phyloP scores from a whole-genome alignment of 2,888 invertebrate species.

The Hyppa rectilinea region DNA sequence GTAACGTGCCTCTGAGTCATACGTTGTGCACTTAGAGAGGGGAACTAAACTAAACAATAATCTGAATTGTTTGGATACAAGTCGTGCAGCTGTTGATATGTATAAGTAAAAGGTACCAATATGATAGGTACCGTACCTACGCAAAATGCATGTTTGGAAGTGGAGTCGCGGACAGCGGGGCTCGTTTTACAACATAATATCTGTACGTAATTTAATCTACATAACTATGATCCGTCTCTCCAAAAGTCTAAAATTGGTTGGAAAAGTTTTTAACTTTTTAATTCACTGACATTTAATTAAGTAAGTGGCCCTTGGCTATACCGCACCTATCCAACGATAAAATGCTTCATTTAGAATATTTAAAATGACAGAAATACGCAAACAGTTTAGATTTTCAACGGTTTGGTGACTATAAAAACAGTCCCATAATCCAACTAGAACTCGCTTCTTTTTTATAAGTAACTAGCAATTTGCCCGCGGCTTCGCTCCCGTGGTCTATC shows the following conservation, averaged over 20 bases:
- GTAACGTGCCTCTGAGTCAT: constrained; percentile 31
- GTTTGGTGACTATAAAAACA: neutral
- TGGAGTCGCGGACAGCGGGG: too few relatives aligned
- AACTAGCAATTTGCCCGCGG: too few relatives aligned
- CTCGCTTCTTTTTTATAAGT: neutral
- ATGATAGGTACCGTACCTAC: too few relatives aligned
- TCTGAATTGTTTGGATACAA: constrained; percentile 24
- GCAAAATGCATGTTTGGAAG: too few relatives aligned
- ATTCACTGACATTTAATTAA: neutral
- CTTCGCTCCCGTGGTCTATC: too few relatives aligned
- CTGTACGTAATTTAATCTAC: too few relatives aligned
- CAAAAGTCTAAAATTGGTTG: neutral
- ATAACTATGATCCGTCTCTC: too few relatives aligned
- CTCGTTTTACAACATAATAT: too few relatives aligned
- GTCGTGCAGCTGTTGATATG: neutral
- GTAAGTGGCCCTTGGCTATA: neutral
- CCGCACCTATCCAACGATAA: neutral
- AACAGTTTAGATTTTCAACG: neutral
- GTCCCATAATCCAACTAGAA: neutral
- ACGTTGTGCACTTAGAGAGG: constrained; percentile 24
- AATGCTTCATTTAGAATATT: neutral
- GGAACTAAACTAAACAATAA: constrained; percentile 44
- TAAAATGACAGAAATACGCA: neutral
- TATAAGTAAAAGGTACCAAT: neutral
- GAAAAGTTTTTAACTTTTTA: constrained; percentile 3